Conservation (phyloP, 2,888 invertebrate genomes). For the Ophion ellenae region DNA sequence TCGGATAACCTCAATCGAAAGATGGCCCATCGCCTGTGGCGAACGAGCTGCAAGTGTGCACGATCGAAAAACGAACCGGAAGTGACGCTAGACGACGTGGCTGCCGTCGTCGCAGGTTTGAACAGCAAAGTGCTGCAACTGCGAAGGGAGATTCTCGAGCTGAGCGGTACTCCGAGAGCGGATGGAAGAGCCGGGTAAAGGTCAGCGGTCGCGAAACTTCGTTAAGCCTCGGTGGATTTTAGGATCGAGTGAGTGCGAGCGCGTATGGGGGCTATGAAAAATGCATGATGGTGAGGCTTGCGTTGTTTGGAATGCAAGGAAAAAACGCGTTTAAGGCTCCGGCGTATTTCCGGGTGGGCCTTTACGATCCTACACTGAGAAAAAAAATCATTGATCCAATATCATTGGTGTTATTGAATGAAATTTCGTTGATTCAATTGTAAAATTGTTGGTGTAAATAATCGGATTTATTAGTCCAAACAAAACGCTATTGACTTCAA, state of each 20-base stretch:
- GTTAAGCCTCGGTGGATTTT: conserved; percentile 45
- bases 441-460: no score
- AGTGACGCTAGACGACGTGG: conserved; percentile 65
- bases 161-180: conserved; percentile 47
- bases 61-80: conserved; percentile 37
- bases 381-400: no score
- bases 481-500: no score
- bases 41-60: conserved; percentile 20
- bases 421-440: no score
- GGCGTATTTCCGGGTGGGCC: not conserved
- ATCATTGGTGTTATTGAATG: no score
- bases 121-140: conserved; percentile 66
- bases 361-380: not conserved
- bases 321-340: not conserved
- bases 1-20: conserved; percentile 1
- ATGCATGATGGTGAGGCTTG: not conserved
- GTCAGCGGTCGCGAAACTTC: conserved; percentile 53
- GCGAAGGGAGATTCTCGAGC: conserved; percentile 60
- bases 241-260: conserved; percentile 56
- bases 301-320: conserved; percentile 4
- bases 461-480: no score
- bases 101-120: conserved; percentile 59
- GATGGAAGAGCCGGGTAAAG: conserved; percentile 60
- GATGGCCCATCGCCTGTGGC: conserved; percentile 29
- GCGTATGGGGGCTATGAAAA: conserved; percentile 1